Conservation (phyloP, 2,888 invertebrate genomes). For the Philereme vetulata region DNA sequence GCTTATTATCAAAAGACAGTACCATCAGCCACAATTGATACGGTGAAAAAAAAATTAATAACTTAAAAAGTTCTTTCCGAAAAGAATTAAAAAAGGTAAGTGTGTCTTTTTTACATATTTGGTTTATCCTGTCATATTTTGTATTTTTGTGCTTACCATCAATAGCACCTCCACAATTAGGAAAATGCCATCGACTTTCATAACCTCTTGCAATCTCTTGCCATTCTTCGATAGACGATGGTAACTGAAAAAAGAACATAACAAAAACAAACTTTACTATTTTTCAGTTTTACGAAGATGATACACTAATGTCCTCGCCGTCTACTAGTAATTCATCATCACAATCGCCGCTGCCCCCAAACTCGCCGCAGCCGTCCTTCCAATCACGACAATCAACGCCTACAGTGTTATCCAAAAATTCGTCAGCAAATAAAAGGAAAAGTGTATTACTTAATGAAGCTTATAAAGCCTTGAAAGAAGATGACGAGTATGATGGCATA, state of each 20-base stretch:
- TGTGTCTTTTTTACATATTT: conserved; percentile 1
- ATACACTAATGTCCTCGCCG: background rate
- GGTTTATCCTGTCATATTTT: background rate
- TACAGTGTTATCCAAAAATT: conserved; percentile 11
- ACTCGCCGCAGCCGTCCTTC: conserved; percentile 7
- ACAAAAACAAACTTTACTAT: conserved; percentile 1
- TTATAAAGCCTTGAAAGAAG: conserved; percentile 12
- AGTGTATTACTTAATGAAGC: conserved; percentile 16
- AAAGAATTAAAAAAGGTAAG: conserved; percentile 18
- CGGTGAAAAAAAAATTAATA: conserved; percentile 17
- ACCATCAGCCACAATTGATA: conserved; percentile 21
- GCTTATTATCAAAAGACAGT: conserved; percentile 14
- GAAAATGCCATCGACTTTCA: conserved; percentile 12
- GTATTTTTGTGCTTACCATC: conserved; percentile 33
- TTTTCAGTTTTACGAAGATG: conserved; percentile 15
- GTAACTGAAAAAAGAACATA: conserved; percentile 7
- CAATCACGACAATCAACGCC: conserved; percentile 4
- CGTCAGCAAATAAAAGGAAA: conserved; percentile 18
- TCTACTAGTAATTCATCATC: conserved; percentile 5
- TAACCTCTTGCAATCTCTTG: conserved; percentile 9
- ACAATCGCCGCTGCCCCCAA: conserved; percentile 11
- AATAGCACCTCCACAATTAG: conserved; percentile 25
- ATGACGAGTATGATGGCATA: conserved; percentile 19
- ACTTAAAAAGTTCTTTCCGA: conserved; percentile 6
- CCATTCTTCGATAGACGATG: conserved; percentile 10